Base-by-base conservation (phyloP, 1,140 invertebrate species). In the Eurosta solidaginis region DNA sequence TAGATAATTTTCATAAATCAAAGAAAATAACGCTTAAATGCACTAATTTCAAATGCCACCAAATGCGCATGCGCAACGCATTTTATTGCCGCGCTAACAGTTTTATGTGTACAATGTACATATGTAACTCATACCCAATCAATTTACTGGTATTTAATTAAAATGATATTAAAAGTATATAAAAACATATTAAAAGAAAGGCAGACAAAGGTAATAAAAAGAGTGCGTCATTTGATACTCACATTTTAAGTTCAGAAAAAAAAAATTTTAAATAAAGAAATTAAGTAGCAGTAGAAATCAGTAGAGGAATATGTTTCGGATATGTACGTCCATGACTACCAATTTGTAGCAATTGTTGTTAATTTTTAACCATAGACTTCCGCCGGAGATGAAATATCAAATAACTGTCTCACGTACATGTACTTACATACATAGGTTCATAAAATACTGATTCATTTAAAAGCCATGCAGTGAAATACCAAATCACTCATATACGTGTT, bases 361-460 rank as follows among this genome's bases (percentile, higher is more conserved):
- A 29, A 68, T 40, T 68, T 40, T 10, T 68, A 33, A 42, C 59
- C 29, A 68, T 17, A 29, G 59, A 68, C 59, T 68, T 68, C 59
- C 59, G 59, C 33, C 59, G 59, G 59, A 68, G 59, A 40, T 68
- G 59, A 36, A 68, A 68, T 68, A 40, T 68, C 59, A 36, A 68
- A 68, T 40, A 68, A 42, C 33, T 68, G 33, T 40, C 59, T 40
- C 33, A 12, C 33, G 22, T 68, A 40, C 12, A 22, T 9, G 54
- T 63, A n/a, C n/a, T n/a, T n/a, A n/a, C n/a, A n/a, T n/a, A n/a
- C n/a, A n/a, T n/a, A n/a, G n/a, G n/a, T n/a, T n/a, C n/a, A n/a
- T n/a, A n/a, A n/a, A n/a, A n/a, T n/a, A n/a, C n/a, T n/a, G n/a
- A n/a, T n/a, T n/a, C n/a, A n/a, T n/a, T n/a, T n/a, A n/a, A n/a